Base-by-base conservation (phyloP, 30 jellyfish, hydroid and myxozoan genomes). In the Nemopilema nomurai region DNA sequence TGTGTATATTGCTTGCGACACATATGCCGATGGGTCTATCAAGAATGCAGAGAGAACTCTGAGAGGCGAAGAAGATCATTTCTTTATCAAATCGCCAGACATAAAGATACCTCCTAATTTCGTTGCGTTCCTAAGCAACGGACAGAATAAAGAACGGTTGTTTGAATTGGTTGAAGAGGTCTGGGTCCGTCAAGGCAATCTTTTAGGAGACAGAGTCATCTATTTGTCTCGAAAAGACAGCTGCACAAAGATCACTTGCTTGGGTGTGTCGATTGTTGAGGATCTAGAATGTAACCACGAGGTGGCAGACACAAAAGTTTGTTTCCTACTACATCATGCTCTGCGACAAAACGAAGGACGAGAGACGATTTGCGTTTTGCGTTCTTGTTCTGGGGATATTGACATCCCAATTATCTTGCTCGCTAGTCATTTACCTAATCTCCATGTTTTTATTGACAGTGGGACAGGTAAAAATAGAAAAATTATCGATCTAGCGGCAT, bases 61-160 rank as follows among this genome's bases (percentile, higher is more conserved):
- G 20, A 21, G 81, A 71, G 81, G 81, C 9, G 68, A 65, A 22
- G 8, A 17, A 8, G 67, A 32, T 71, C 16, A 71, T 18, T 8
- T 9, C 53, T 62, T 77, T 77, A 20, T 80, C 57, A 26, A 77
- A 51, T 13, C n/a, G 82, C 16, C 51, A 77, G 51, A 8, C 87
- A 77, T 53, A 25, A 21, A 24, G 8, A 71, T 71, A 8, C 81
- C 81, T 27, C 25, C 81, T 18, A 32, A 77, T 65, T 77, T 77
- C 62, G 29, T 18, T 20, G 31, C 16, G 53, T 77, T 77, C 27
- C 28, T 77, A 22, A 4, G 87, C 81, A 77, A 77, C 31, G 87
- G 87, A 51, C n/a, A 50, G 49, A 77, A 71, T 53, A 77, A 77
- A 77, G 87, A 77, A 28, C 62, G 81, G 20, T 65, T 77, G 21